Evolutionary conservation across 2,888 invertebrate species (phyloP), one percentile per base, ranked within the genome.

Genomic region (Coelinius sp.): DNA sequence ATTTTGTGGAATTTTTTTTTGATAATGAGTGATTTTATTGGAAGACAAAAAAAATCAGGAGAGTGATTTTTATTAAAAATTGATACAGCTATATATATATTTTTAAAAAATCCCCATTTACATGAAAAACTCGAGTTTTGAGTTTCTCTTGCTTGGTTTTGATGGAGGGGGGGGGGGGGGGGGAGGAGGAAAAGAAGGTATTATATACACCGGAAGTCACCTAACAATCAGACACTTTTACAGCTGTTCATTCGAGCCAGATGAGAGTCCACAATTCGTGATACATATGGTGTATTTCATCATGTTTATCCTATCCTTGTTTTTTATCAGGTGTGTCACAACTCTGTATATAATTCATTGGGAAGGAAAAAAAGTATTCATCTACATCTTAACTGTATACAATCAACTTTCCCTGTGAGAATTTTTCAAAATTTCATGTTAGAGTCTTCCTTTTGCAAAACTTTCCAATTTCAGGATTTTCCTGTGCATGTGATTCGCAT

Each of bases 141-240:
- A 63, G 12, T 25, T 20, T 56, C 12, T 68, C 27, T 56, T 25
- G 4, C 41, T 44, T 17, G 6, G 7, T 17, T 53, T 53, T 38
- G 20, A 44, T 1, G 63, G 56, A 62, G 12, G 12, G 12, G 12
- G 7, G 2, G 1, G 12, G 2, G 12, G 2, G 12, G n/a, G n/a
- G n/a, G n/a, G n/a, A n/a, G 53, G n/a, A 38, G 35, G 35, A 69
- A 63, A 41, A 20, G 24, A 12, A 20, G 25, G 70, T 52, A 62
- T 63, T 63, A 62, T 14, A 24, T 67, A 25, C 68, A 41, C 44
- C 44, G 62, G 49, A 52, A 68, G 56, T 24, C 22, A 59, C 31
- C 22, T 35, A 25, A 38, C 38, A 67, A 52, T 49, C 35, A 38
- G 35, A 25, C n/a, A n/a, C 63, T 24, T 63, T 63, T 41, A 63